Percentiles rank a stretch among this genome's conserved stretches.
These are phyloP conservation scores for Enteromius argenteus DNA, from an alignment of 2,797 vertebrate genomes.

Conservation along the genomic window DNA sequence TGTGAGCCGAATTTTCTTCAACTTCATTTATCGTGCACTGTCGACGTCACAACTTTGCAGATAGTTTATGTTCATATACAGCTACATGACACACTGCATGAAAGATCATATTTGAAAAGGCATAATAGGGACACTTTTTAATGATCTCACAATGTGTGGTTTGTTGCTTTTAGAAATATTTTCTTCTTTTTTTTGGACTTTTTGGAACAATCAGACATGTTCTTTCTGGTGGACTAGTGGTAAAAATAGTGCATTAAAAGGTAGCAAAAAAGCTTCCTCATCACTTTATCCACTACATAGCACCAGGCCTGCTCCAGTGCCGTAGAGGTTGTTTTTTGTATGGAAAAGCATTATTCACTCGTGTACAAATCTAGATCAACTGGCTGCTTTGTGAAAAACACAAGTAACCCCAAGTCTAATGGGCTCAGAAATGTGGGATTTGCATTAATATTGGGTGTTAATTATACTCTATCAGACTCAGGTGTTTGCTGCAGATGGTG, in stretches of 20 bases:
- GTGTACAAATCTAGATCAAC: neutral
- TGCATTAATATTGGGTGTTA: conserved; percentile 24
- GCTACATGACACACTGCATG: too few relatives aligned
- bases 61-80: too few relatives aligned
- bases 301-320: neutral
- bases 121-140: too few relatives aligned
- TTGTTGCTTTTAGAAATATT: neutral
- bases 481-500: conserved; percentile 91
- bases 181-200: neutral
- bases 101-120: too few relatives aligned
- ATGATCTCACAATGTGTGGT: neutral
- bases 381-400: neutral
- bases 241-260: neutral
- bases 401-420: conserved; percentile 9
- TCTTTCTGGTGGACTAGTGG: neutral
- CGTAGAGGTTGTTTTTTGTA: neutral
- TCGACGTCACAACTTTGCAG: too few relatives aligned
- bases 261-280: neutral
- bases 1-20: too few relatives aligned
- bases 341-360: neutral
- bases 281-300: neutral
- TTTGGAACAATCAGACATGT: neutral
- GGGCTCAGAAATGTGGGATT: conserved; percentile 22
- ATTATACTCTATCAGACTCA: conserved; percentile 80
- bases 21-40: too few relatives aligned